Percentiles rank a stretch among this genome's conserved stretches.
Conservation (phyloP, 2,888 invertebrate species). For the Micoletzkya japonica region DNA sequence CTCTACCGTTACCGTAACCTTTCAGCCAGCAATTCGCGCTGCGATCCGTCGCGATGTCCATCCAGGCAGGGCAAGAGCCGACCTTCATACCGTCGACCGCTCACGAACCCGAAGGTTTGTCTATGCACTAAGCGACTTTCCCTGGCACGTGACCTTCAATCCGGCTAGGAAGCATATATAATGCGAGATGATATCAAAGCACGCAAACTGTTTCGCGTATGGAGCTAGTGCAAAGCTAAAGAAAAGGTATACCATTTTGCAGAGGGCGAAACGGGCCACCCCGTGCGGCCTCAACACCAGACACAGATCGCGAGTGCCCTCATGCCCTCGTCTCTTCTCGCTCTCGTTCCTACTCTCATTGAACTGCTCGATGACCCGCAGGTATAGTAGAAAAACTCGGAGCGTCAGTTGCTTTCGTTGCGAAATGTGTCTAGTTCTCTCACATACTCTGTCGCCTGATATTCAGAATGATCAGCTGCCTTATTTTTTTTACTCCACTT, state of each 20-base stretch:
- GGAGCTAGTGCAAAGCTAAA: too few species aligned
- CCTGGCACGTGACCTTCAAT: not conserved
- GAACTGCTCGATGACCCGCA: conserved; percentile 92
- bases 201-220: too few species aligned
- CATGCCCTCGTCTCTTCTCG: conserved; percentile 94
- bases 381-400: not conserved
- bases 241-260: conserved; percentile 16
- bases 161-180: not conserved
- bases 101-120: conserved; percentile 12
- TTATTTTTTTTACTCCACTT: too few species aligned
- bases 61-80: conserved; percentile 37
- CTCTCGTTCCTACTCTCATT: conserved; percentile 91
- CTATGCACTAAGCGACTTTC: not conserved
- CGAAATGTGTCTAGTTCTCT: not conserved
- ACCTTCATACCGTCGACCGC: conserved; percentile 28
- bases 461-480: too few species aligned
- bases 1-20: not conserved
- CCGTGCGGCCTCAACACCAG: conserved; percentile 68
- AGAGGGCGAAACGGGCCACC: conserved; percentile 50
- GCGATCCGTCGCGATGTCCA: not conserved
- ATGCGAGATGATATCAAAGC: not conserved
- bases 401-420: not conserved
- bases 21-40: conserved; percentile 19
- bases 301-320: conserved; percentile 88
- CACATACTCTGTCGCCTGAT: not conserved